A percentile compares a stretch with the other conserved stretches of the same genome.
These are phyloP conservation scores for Machaerirhynchus nigripectus DNA, from an alignment of 2,113 vertebrate species.

Conservation along the genomic window DNA sequence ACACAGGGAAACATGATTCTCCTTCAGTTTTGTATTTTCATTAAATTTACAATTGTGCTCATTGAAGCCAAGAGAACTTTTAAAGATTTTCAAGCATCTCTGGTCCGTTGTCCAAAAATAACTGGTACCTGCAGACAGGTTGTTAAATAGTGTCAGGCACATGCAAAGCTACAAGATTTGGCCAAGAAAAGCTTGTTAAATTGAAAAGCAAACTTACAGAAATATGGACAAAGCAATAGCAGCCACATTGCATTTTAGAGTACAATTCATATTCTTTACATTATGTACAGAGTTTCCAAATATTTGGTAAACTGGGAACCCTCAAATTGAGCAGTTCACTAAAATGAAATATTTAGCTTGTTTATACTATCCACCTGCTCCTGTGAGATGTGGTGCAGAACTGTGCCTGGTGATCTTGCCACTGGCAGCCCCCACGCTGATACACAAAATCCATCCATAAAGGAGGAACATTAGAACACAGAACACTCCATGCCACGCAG, in stretches of 20 bases:
- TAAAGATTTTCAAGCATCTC: background rate
- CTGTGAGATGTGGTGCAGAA: background rate
- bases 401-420: background rate
- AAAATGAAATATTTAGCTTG: background rate
- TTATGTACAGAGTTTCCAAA: background rate
- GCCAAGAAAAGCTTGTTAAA: background rate
- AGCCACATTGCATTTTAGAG: background rate
- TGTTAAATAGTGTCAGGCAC: background rate
- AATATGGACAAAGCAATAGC: background rate
- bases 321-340: background rate
- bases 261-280: background rate
- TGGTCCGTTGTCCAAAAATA: background rate
- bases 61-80: background rate
- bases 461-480: background rate
- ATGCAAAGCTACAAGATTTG: background rate
- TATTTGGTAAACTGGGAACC: background rate
- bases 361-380: background rate
- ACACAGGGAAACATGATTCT: background rate
- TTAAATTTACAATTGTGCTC: background rate
- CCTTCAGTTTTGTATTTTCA: background rate
- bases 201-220: background rate
- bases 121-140: background rate
- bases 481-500: background rate
- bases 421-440: background rate
- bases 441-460: background rate